These are phyloP conservation scores for Cyclina sinensis DNA, from an alignment of 1,140 invertebrate genomes.

Conservation along the genomic window DNA sequence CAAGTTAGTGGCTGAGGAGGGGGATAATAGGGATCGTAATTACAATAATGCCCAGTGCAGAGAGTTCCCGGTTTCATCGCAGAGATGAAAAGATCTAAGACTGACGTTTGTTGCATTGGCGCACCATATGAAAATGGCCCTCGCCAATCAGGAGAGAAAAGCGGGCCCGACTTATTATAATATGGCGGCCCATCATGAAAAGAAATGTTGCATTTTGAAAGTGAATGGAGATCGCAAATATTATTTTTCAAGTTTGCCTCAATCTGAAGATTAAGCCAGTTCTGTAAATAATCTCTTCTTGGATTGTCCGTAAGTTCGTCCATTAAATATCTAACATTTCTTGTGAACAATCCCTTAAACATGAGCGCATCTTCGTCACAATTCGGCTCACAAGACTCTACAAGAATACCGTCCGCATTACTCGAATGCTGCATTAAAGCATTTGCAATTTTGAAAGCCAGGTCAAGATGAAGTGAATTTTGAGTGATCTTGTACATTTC, in stretches of 20 bases:
- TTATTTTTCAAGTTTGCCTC: slow-evolving; percentile 64
- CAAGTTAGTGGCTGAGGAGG: slow-evolving; percentile 73
- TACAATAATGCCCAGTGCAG: slow-evolving; percentile 68
- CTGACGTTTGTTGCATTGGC: slow-evolving; percentile 74
- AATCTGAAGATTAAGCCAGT: slow-evolving; percentile 69
- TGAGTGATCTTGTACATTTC: slow-evolving; percentile 71
- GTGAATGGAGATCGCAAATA: slow-evolving; percentile 69
- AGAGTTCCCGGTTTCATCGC: slow-evolving; percentile 67
- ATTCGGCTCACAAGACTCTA: slow-evolving; percentile 71
- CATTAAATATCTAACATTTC: slow-evolving; percentile 73
- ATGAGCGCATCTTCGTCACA: slow-evolving; percentile 74
- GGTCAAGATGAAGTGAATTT: slow-evolving; percentile 46
- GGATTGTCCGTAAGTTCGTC: slow-evolving; percentile 59
- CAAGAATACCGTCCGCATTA: slow-evolving; percentile 67
- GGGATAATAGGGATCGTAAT: slow-evolving; percentile 70
- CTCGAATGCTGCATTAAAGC: slow-evolving; percentile 66
- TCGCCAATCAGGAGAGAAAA: slow-evolving; percentile 73
- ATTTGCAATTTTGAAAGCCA: slow-evolving; percentile 66
- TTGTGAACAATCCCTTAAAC: slow-evolving; percentile 75
- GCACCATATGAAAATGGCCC: slow-evolving; percentile 73
- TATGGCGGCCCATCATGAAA: slow-evolving; percentile 75
- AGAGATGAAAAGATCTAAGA: slow-evolving; percentile 71
- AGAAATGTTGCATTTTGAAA: slow-evolving; percentile 71
- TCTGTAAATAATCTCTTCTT: slow-evolving; percentile 53
- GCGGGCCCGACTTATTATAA: slow-evolving; percentile 73